These are phyloP conservation scores for Chionoecetes opilio DNA, from an alignment of 1,140 invertebrate genomes.

Conservation along the genomic window DNA sequence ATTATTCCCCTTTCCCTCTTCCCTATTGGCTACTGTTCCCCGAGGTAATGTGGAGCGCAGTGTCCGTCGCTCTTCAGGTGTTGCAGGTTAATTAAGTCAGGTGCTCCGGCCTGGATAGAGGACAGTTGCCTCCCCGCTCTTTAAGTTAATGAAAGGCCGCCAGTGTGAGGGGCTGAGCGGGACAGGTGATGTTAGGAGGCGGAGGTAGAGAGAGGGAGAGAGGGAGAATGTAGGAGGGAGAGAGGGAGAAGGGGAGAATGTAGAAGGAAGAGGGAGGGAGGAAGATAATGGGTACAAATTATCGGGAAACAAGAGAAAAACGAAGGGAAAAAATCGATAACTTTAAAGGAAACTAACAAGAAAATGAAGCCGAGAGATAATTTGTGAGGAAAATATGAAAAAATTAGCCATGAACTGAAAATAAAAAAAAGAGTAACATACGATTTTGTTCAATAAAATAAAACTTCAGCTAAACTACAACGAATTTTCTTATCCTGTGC, in stretches of 20 bases:
- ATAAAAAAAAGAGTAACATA: too few relatives aligned
- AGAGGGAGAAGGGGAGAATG: background rate
- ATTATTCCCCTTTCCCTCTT: background rate
- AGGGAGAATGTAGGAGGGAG: background rate
- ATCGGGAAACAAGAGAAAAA: background rate
- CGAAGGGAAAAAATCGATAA: background rate
- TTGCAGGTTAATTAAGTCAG: constrained; percentile 29
- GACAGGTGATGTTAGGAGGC: background rate
- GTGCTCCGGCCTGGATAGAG: background rate
- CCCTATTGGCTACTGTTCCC: background rate
- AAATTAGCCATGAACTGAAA: background rate
- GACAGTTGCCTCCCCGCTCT: background rate
- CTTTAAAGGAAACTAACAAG: background rate
- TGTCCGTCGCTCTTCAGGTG: background rate
- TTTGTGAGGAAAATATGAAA: background rate
- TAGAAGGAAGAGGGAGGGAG: background rate
- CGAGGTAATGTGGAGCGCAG: background rate
- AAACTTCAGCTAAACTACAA: too few relatives aligned
- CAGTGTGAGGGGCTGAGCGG: background rate
- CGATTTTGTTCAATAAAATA: too few relatives aligned
- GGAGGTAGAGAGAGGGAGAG: background rate
- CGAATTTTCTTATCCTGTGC: too few relatives aligned
- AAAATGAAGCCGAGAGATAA: background rate
- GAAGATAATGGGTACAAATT: too few relatives aligned
- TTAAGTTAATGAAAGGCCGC: background rate